phyloP scores from a whole-genome alignment of 2,888 invertebrate species.

The Thumatha senex region DNA sequence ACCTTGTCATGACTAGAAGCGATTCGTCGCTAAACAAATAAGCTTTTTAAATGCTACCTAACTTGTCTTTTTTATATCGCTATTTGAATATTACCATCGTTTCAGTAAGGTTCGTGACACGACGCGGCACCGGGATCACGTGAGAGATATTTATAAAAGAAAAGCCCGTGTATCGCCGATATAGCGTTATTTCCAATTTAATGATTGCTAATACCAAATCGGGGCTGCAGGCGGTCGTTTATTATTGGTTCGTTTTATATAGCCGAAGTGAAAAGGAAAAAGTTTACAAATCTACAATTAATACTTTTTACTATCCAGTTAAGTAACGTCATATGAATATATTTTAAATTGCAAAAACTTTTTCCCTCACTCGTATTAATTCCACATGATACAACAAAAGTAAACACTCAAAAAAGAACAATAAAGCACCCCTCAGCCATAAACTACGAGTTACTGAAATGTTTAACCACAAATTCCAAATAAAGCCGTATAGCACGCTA shows the following conservation, averaged over 20 bases:
- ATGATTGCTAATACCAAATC: constrained; percentile 81
- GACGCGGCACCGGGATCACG: constrained; percentile 80
- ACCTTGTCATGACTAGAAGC: constrained; percentile 76
- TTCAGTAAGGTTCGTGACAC: constrained; percentile 78
- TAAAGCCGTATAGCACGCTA: constrained; percentile 69
- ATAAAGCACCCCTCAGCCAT: constrained; percentile 70
- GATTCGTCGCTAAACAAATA: constrained; percentile 82
- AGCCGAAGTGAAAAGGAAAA: constrained; percentile 45
- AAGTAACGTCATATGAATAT: not conserved
- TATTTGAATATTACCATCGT: constrained; percentile 83
- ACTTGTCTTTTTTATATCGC: constrained; percentile 83
- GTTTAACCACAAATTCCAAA: constrained; percentile 78
- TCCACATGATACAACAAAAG: constrained; percentile 49
- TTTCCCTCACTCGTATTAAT: constrained; percentile 43
- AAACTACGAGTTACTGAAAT: constrained; percentile 75
- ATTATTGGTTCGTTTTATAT: constrained; percentile 50
- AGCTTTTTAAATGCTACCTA: constrained; percentile 83
- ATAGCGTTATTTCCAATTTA: constrained; percentile 83
- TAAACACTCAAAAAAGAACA: constrained; percentile 61
- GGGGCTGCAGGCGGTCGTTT: constrained; percentile 69
- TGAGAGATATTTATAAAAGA: constrained; percentile 83
- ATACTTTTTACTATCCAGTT: too few species aligned
- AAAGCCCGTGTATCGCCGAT: constrained; percentile 77
- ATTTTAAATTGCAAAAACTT: constrained; percentile 13
- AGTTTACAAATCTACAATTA: constrained; percentile 29